phyloP scores from a whole-genome alignment of 2,888 invertebrate genomes.

The Lasioglossum vierecki region DNA sequence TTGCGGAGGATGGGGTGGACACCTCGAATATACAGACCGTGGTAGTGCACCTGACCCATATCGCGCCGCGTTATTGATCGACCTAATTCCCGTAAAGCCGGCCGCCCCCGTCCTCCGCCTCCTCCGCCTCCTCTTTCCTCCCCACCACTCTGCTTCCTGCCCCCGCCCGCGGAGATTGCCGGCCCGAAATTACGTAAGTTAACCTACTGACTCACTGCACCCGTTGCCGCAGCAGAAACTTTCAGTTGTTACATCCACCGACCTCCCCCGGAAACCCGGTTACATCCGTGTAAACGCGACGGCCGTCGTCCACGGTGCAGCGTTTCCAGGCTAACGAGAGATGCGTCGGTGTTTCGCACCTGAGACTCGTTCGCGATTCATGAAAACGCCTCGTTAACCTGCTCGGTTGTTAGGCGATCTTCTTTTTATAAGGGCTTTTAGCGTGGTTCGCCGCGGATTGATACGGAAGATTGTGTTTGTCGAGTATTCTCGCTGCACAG shows the following conservation, averaged over 20 bases:
- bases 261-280: constrained; percentile 14
- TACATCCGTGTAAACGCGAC: neutral
- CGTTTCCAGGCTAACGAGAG: neutral
- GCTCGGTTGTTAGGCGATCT: neutral
- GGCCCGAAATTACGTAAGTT: constrained; percentile 77
- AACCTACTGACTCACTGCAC: constrained; percentile 78
- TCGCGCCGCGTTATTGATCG: constrained; percentile 81
- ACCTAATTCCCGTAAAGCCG: constrained; percentile 79
- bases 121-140: neutral
- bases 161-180: constrained; percentile 62
- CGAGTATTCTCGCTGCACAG: too few relatives aligned
- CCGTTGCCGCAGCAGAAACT: constrained; percentile 58
- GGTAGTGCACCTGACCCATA: constrained; percentile 82
- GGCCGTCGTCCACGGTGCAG: neutral
- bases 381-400: neutral
- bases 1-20: constrained; percentile 25
- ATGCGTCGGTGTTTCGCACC: neutral
- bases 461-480: neutral
- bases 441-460: neutral
- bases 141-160: neutral
- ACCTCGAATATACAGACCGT: constrained; percentile 57
- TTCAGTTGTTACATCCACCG: constrained; percentile 48
- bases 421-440: neutral
- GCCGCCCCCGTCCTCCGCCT: constrained; percentile 37
- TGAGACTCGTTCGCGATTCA: neutral